These are phyloP conservation scores for Drosophila funebris DNA, from an alignment of 1,140 invertebrate genomes.

Conservation along the genomic window DNA sequence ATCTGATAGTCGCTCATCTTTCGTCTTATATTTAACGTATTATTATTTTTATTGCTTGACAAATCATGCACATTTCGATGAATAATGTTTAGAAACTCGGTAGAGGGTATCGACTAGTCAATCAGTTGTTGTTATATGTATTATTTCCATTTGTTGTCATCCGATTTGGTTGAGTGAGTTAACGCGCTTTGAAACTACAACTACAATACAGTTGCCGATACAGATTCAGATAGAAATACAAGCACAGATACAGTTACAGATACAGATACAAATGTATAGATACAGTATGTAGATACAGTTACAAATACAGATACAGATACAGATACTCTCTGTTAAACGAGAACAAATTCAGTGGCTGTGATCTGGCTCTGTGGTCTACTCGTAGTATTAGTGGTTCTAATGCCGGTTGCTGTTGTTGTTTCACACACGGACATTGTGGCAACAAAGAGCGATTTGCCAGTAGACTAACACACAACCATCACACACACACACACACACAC, in stretches of 20 bases:
- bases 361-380: conserved; percentile 4
- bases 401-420: conserved; percentile 15
- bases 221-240: not conserved
- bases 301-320: not conserved
- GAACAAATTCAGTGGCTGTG: conserved; percentile 12
- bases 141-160: conserved; percentile 25
- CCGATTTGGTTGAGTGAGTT: conserved; percentile 44
- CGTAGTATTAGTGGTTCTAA: conserved; percentile 13
- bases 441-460: conserved; percentile 17
- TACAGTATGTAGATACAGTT: not conserved
- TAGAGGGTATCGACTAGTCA: conserved; percentile 6
- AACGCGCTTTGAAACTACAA: conserved; percentile 33
- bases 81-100: not conserved
- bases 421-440: conserved; percentile 34
- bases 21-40: not conserved
- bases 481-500: not conserved
- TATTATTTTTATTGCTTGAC: no score
- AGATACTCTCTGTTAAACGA: not conserved
- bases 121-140: not conserved
- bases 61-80: not conserved
- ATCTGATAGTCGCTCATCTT: not conserved
- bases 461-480: conserved; percentile 1
- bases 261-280: no score
- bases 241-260: not conserved
- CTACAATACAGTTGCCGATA: not conserved